Evolutionary conservation across 2,797 vertebrate genomes (phyloP), one percentile per base, ranked within the genome.

Genomic region (Takifugu ocellatus): DNA sequence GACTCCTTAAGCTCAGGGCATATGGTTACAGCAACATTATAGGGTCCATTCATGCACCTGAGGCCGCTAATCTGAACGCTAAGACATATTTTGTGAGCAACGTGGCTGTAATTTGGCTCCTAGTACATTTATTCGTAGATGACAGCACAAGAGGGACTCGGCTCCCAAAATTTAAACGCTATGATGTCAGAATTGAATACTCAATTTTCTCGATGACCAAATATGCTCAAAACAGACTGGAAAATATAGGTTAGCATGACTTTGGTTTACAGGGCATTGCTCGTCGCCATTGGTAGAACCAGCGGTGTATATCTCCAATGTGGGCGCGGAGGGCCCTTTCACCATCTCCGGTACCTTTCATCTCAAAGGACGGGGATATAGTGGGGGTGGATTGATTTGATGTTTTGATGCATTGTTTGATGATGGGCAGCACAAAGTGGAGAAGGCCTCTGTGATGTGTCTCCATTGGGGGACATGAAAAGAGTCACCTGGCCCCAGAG

Each of bases 331-430:
- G 55, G 53, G 55, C 91, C 87, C 91, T 90, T 66, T 33, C 54
- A 66, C 46, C 89, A 65, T 51, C 72, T 50, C 73, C 63, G 43
- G 42, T 27, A 89, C 89, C 94, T 94, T 95, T 96, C 90, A 96
- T 95, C 91, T 95, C 85, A 68, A 89, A 73, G 86, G 90, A 92
- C 89, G 92, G 92, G 89, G 90, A 89, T 91, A 86, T 52, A 58
- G 83, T 85, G 82, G 78, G 69, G 91, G 90, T 85, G 93, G 91
- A 93, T 93, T 93, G 93, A 94, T 94, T 93, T 94, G 83, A 93
- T 95, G 93, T 96, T 95, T 93, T 94, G 92, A 94, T 92, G 93
- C 93, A 94, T 93, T 93, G 93, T 96, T 95, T 96, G 94, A 96
- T 95, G 93, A 93, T 91, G 90, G 91, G 90, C 91, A 92, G 93